phyloP scores from a whole-genome alignment of 2,113 vertebrate genomes.

The Bubo bubo region DNA sequence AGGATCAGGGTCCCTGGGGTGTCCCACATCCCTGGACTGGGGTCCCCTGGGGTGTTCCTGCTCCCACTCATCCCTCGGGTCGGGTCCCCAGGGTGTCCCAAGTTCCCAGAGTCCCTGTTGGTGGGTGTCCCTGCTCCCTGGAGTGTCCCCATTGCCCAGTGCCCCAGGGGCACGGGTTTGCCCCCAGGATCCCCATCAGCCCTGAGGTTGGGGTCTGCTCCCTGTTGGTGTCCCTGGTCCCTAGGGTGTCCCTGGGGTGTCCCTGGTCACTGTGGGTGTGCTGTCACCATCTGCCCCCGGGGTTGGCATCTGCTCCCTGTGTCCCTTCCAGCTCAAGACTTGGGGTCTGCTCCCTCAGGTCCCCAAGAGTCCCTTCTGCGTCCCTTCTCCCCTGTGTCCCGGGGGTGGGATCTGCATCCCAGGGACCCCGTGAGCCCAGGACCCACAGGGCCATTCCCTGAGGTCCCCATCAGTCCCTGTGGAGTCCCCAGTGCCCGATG shows the following conservation, averaged over 20 bases:
- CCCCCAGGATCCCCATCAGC: not conserved
- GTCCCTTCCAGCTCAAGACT: not conserved
- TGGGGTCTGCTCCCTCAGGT: not conserved
- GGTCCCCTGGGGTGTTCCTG: not conserved
- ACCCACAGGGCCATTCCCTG: not conserved
- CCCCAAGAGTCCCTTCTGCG: not conserved
- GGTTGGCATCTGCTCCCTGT: not conserved
- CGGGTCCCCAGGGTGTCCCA: not conserved
- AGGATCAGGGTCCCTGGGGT: not conserved
- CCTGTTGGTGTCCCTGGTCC: not conserved
- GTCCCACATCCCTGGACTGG: no score
- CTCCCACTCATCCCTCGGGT: not conserved
- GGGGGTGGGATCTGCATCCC: not conserved
- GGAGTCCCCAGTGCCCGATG: accelerated
- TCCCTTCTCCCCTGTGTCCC: not conserved
- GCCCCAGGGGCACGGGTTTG: not conserved
- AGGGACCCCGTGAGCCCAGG: no score
- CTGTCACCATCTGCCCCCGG: no score
- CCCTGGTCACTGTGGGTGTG: no score
- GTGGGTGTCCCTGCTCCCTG: not conserved
- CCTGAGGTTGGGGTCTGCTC: not conserved
- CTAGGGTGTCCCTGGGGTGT: no score
- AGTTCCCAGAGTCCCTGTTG: not conserved
- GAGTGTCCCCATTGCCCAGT: no score
- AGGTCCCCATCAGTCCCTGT: accelerated